Evolutionary conservation across 2,888 invertebrate genomes (phyloP).

Genomic region (Leistus spinibarbis): DNA sequence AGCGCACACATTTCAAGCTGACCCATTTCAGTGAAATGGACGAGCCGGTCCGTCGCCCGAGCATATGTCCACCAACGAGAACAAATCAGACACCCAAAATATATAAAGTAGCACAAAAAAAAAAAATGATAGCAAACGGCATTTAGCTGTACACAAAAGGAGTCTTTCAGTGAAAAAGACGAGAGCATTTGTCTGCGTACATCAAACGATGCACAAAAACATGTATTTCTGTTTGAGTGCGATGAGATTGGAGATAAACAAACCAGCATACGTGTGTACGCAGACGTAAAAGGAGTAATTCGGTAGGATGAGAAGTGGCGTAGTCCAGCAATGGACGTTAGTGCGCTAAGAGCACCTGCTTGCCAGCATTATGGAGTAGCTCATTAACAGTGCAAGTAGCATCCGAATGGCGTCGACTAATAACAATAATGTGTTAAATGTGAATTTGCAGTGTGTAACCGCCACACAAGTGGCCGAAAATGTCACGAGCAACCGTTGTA

Average conservation of each 20-base stretch:
- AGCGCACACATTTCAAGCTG: conserved; percentile 23
- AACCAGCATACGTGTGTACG: neutral
- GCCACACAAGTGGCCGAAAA: conserved; percentile 37
- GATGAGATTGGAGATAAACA: neutral
- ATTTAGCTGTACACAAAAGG: conserved; percentile 35
- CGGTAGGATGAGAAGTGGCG: conserved; percentile 14
- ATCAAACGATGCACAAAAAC: conserved; percentile 37
- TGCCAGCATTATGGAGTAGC: conserved; percentile 28
- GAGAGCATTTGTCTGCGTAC: conserved; percentile 27
- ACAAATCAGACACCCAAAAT: conserved; percentile 37
- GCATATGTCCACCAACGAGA: conserved; percentile 36
- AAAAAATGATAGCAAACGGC: conserved; percentile 38
- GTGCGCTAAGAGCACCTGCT: conserved; percentile 28
- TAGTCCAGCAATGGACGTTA: conserved; percentile 2
- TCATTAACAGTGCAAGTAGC: conserved; percentile 32
- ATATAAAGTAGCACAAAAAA: conserved; percentile 29
- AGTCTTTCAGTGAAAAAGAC: conserved; percentile 33
- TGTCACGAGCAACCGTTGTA: conserved; percentile 34
- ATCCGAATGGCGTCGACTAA: conserved; percentile 28
- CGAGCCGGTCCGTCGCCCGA: neutral
- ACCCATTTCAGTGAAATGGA: conserved; percentile 21
- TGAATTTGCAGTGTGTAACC: conserved; percentile 30
- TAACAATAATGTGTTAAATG: conserved; percentile 39
- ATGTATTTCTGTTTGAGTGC: conserved; percentile 25
- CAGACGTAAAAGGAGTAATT: conserved; percentile 14